Evolutionary conservation across 1,140 invertebrate genomes (phyloP), one percentile per base, ranked within the genome.

Genomic region (Pentalonia nigronervosa): DNA sequence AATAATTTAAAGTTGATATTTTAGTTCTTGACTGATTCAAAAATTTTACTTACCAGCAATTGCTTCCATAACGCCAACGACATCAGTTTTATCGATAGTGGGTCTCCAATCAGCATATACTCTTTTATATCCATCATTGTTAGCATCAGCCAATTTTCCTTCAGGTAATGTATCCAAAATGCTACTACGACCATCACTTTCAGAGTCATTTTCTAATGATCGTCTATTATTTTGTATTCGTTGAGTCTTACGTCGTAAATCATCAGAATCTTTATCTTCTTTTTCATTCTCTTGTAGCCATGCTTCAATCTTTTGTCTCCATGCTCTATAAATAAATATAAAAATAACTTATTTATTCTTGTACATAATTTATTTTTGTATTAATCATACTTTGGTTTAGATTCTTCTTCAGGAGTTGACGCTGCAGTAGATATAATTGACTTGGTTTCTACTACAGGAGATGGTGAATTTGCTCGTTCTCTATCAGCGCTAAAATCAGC

Each of bases 221-320:
- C 97, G 96, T 94, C 97, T 95, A 95, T 97, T 97, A 92, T 96
- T 96, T 93, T 96, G 96, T 93, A 97, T 95, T 94, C 97, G 96
- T 94, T 96, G 95, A 47, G 96, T 95, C 94, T 96, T 96, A 94
- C 96, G 96, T 83, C 96, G 96, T 94, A 96, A 95, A 93, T 97
- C 95, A 94, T 97, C 97, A 93, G 96, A 96, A 91, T 97, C 96
- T 93, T 96, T 96, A 95, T 98, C 97, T 94, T 98, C 97, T 94
- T 97, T 97, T 95, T 98, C 98, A 95, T 98, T 98, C 93, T 98
- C 97, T 94, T 98, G 97, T 94, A 98, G 95, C 98, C 98, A 98
- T 30, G 97, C 97, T 95, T 98, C 97, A 94, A 99, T 98, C 95
- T 98, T 98, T 95, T 98, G 97, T 56, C 97, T 95, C 97, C 97